Percentiles rank a stretch among this genome's conserved stretches.
Conservation (phyloP, 1,140 invertebrate species). For the Eurosta solidaginis region DNA sequence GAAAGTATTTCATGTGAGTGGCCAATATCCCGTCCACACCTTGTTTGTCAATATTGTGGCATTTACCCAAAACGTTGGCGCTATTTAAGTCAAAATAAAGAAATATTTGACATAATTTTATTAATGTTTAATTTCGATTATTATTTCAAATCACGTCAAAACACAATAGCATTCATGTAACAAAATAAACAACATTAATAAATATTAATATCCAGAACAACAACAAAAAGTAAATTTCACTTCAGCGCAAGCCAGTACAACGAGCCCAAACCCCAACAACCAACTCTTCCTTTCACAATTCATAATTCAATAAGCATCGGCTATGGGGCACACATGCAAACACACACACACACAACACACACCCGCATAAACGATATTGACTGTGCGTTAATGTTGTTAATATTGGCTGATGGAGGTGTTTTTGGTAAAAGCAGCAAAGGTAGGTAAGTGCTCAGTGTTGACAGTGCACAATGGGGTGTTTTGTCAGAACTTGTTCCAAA, state of each 20-base stretch:
- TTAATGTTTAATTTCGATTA: conserved; percentile 26
- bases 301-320: conserved; percentile 11
- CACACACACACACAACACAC: background rate
- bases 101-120: conserved; percentile 31
- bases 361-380: background rate
- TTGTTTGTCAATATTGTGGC: background rate
- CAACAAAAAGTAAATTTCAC: background rate
- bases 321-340: background rate
- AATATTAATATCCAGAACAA: background rate
- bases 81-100: conserved; percentile 31
- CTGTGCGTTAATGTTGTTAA: background rate
- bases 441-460: too few relatives aligned
- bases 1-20: background rate
- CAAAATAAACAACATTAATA: background rate
- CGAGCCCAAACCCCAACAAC: too few relatives aligned
- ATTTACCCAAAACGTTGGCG: conserved; percentile 20
- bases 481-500: too few relatives aligned
- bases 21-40: background rate
- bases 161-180: background rate
- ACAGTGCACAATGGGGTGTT: too few relatives aligned
- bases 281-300: conserved; percentile 12
- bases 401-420: background rate
- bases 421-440: too few relatives aligned
- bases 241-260: background rate
- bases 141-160: conserved; percentile 21